A percentile compares a stretch with the other conserved stretches of the same genome.
Evolutionary conservation across 2,113 vertebrate genomes (phyloP).

Genomic region (Cephalopholis sonnerati): DNA sequence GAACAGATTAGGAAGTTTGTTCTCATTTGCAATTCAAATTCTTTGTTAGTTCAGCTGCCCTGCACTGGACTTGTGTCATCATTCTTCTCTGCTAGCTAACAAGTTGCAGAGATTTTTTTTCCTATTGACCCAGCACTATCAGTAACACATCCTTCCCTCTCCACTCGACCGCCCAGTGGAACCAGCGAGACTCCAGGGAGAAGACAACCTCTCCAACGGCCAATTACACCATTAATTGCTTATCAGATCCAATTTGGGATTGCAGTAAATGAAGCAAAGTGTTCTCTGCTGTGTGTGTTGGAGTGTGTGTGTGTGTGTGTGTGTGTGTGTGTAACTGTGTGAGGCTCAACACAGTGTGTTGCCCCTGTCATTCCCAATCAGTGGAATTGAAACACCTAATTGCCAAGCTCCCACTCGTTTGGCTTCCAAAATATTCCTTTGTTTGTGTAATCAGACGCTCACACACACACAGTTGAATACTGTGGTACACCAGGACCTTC

Average conservation of each 20-base stretch:
- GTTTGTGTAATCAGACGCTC: slow-evolving; percentile 75
- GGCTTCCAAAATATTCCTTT: slow-evolving; percentile 80
- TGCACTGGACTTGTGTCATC: slow-evolving; percentile 18
- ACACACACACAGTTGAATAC: slow-evolving; percentile 22
- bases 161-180: slow-evolving; percentile 63
- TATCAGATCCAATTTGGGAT: slow-evolving; percentile 85
- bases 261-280: slow-evolving; percentile 81
- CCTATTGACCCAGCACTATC: slow-evolving; percentile 58
- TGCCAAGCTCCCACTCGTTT: slow-evolving; percentile 76
- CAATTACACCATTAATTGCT: slow-evolving; percentile 88
- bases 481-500: slow-evolving; percentile 16
- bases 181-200: slow-evolving; percentile 76
- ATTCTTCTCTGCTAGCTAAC: slow-evolving; percentile 30
- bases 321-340: slow-evolving; percentile 40
- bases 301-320: neutral
- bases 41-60: neutral
- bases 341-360: slow-evolving; percentile 63
- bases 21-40: slow-evolving; percentile 27
- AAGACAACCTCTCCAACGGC: slow-evolving; percentile 81
- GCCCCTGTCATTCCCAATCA: slow-evolving; percentile 87
- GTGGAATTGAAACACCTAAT: slow-evolving; percentile 83
- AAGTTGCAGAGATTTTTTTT: slow-evolving; percentile 29
- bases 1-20: neutral
- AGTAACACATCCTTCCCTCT: slow-evolving; percentile 59
- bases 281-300: slow-evolving; percentile 57